These are phyloP conservation scores for Lepidothrix coronata DNA, from an alignment of 2,113 vertebrate genomes.

Conservation along the genomic window DNA sequence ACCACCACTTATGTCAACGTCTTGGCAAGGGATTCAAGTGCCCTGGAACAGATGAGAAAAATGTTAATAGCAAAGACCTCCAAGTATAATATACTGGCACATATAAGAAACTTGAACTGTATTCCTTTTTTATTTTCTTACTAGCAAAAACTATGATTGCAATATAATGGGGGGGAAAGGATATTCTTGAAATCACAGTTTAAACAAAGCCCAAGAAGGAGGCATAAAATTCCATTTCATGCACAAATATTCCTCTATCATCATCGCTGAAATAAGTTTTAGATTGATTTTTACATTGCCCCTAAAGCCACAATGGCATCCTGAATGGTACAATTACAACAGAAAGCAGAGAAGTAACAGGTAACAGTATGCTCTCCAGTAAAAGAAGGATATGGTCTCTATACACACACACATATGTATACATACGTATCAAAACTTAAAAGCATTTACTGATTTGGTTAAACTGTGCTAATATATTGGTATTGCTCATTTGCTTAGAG, in stretches of 20 bases:
- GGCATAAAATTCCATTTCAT: neutral
- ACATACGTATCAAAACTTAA: neutral
- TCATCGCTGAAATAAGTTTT: neutral
- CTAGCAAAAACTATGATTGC: neutral
- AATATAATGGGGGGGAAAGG: neutral
- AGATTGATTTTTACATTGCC: neutral
- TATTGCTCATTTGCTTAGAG: neutral
- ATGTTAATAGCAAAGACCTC: neutral
- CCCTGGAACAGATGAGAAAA: neutral
- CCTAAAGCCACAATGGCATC: neutral
- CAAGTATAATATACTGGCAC: neutral
- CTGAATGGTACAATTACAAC: neutral
- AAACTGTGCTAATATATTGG: neutral
- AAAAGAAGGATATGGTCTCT: neutral
- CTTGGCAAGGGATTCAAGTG: neutral
- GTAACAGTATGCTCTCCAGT: neutral
- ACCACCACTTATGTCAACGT: neutral
- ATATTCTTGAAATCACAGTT: neutral
- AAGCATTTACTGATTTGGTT: neutral
- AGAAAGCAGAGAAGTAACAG: neutral
- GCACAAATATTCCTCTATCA: neutral
- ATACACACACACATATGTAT: neutral
- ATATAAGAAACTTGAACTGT: neutral
- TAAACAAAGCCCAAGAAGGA: neutral
- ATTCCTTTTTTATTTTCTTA: neutral